These are phyloP conservation scores for Saxidomus purpurata DNA, from an alignment of 1,140 invertebrate genomes.

Conservation along the genomic window DNA sequence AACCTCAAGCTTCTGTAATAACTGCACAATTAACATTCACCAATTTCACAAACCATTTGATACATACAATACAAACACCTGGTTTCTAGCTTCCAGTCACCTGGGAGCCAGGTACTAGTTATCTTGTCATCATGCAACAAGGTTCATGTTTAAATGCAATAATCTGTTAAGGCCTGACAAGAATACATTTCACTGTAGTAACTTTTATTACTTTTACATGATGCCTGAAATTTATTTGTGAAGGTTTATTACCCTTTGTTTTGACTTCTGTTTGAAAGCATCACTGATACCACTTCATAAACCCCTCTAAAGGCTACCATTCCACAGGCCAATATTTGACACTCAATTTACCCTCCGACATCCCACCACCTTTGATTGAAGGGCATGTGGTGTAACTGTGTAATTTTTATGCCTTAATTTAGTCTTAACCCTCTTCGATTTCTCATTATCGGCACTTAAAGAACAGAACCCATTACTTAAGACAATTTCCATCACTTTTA, in stretches of 20 bases:
- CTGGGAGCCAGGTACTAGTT: not conserved
- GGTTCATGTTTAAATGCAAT: not conserved
- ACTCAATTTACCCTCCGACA: not conserved
- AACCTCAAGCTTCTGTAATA: not conserved
- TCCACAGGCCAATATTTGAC: not conserved
- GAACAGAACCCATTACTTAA: not conserved
- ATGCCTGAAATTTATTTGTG: slow-evolving; percentile 7
- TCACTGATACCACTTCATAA: not conserved
- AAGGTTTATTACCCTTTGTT: slow-evolving; percentile 27
- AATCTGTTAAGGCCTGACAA: not conserved
- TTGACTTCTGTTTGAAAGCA: not conserved
- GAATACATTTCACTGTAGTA: not conserved
- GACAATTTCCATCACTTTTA: not conserved
- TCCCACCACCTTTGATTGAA: slow-evolving; percentile 1
- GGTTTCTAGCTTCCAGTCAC: not conserved
- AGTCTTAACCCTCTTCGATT: not conserved
- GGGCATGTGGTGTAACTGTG: not conserved
- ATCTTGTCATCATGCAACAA: not conserved
- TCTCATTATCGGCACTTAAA: not conserved
- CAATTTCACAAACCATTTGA: slow-evolving; percentile 41
- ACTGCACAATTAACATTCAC: not conserved
- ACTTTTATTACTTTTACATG: slow-evolving; percentile 20
- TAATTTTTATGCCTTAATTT: not conserved
- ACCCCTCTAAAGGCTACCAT: too few species aligned
- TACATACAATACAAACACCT: slow-evolving; percentile 14